Evolutionary conservation across 2,888 invertebrate species (phyloP), one percentile per base, ranked within the genome.

Genomic region (Plebejus argus): DNA sequence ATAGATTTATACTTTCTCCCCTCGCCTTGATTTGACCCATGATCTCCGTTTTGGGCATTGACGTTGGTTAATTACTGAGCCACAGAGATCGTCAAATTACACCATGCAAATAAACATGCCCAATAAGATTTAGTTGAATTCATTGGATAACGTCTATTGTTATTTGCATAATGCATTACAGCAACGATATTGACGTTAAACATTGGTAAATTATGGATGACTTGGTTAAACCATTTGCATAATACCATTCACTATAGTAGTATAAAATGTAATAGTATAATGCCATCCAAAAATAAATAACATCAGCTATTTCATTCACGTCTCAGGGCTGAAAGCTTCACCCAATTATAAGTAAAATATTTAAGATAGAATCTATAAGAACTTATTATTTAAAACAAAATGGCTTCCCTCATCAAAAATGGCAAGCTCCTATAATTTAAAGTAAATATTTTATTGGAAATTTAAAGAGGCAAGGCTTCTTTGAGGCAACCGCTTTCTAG

Each of bases 351-450:
- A 12, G 61, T 28, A 28, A 58, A 58, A 20, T 23, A 23, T 12
- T 12, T 61, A 20, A 20, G n/a, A 7, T 20, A 20, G 23, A 1
- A 12, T 61, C 28, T 66, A n/a, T n/a, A 66, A 28, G 15, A 66
- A 18, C 28, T 28, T 28, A 28, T 33, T n/a, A n/a, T n/a, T n/a
- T 15, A 28, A 28, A 66, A 28, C 28, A 66, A 66, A 66, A 10
- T 61, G 23, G 61, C 23, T 61, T 66, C 18, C 28, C 66, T 66
- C 66, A 66, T 15, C 28, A 66, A 66, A 66, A 66, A 66, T 66
- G 66, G 66, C 66, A 66, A 66, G 66, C 66, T 66, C 6, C 15
- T 66, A 66, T 66, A 66, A 18, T 66, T 66, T 66, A 66, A 66
- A 66, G 66, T 33, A 66, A 66, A 66, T 33, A 66, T 66, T 66